These are phyloP conservation scores for Lasioglossum figueresi DNA, from an alignment of 2,888 invertebrate species.

Conservation along the genomic window DNA sequence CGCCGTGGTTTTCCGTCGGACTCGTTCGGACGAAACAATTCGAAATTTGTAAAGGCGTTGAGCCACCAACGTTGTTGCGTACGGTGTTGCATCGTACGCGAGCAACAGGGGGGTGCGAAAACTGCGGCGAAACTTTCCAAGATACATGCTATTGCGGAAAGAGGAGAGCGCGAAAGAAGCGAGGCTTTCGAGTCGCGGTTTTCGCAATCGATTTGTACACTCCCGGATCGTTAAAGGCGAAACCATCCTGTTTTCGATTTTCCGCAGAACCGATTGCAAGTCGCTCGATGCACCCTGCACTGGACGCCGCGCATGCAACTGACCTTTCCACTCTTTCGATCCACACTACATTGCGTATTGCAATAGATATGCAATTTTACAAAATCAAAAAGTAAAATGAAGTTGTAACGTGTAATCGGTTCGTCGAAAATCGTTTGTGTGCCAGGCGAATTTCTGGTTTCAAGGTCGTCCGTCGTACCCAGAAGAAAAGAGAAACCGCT, in stretches of 20 bases:
- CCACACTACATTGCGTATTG: not conserved
- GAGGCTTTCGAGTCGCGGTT: constrained; percentile 22
- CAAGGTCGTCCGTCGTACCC: not conserved
- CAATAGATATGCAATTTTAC: not conserved
- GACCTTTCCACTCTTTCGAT: not conserved
- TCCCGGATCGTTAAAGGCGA: not conserved
- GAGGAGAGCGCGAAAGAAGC: constrained; percentile 11
- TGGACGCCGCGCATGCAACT: not conserved
- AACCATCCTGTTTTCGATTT: not conserved
- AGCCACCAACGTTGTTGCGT: not conserved
- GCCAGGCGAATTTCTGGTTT: not conserved
- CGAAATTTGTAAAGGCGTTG: not conserved
- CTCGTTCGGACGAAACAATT: not conserved
- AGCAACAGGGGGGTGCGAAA: constrained; percentile 33
- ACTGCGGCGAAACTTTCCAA: not conserved
- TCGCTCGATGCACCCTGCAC: not conserved
- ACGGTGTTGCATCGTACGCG: not conserved
- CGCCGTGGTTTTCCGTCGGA: not conserved
- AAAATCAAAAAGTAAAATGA: not conserved
- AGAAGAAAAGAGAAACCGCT: constrained; percentile 3
- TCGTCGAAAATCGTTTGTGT: not conserved
- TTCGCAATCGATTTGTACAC: constrained; percentile 48
- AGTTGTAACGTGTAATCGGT: not conserved
- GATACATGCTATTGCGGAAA: not conserved
- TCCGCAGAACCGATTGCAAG: not conserved